Percentiles rank a stretch among this genome's conserved stretches.
These are phyloP conservation scores for Aporophyla lueneburgensis DNA, from an alignment of 2,888 invertebrate genomes.

Conservation along the genomic window DNA sequence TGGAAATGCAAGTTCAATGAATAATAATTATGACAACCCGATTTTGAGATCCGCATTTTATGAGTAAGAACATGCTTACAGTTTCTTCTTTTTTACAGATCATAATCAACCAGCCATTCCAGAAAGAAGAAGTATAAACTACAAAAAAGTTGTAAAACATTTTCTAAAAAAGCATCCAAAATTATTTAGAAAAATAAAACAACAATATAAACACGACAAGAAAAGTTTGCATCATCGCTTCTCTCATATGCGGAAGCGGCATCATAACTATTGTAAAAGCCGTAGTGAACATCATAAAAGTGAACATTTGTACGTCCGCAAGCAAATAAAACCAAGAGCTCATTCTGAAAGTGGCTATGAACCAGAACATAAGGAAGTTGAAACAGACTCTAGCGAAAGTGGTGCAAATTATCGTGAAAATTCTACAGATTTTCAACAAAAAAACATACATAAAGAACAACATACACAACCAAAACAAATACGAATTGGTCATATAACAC, in stretches of 20 bases:
- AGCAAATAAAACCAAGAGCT: background rate
- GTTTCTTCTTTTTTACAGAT: slow-evolving; percentile 11
- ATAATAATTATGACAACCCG: too few species aligned
- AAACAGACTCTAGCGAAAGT: background rate
- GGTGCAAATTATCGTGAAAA: background rate
- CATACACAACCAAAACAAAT: background rate
- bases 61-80: background rate
- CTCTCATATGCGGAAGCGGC: slow-evolving; percentile 7
- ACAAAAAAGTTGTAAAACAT: slow-evolving; percentile 39
- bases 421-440: background rate
- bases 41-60: background rate
- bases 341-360: background rate
- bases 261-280: slow-evolving; percentile 7
- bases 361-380: background rate
- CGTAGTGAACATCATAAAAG: background rate
- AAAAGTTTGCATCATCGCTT: background rate
- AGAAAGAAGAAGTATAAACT: slow-evolving; percentile 32
- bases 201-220: slow-evolving; percentile 19
- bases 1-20: too few species aligned
- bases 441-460: background rate
- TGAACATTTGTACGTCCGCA: background rate
- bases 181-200: slow-evolving; percentile 40
- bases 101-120: background rate
- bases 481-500: background rate
- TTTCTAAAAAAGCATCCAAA: slow-evolving; percentile 38